A percentile compares a stretch with the other conserved stretches of the same genome.
These are phyloP conservation scores for Mormyrus lacerda DNA, from an alignment of 2,113 vertebrate species.

Conservation along the genomic window DNA sequence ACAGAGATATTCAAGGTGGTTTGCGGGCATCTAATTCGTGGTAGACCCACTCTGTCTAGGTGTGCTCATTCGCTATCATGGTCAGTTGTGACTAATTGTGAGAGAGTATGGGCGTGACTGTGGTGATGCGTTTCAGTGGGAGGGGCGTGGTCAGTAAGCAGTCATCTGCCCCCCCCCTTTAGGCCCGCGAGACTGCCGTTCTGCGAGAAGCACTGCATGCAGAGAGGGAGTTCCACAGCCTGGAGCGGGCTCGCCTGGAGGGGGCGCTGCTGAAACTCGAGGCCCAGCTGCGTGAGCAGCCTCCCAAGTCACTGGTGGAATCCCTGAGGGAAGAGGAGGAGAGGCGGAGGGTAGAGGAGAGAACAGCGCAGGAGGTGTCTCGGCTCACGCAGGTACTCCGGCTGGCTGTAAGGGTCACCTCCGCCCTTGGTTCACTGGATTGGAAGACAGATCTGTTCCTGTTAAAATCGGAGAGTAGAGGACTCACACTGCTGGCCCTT, in stretches of 20 bases:
- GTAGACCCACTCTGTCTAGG: neutral
- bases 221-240: conserved; percentile 35
- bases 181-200: conserved; percentile 54
- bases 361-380: conserved; percentile 44
- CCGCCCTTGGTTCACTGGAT: neutral
- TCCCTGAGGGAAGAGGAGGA: conserved; percentile 47
- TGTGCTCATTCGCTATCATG: neutral
- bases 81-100: neutral
- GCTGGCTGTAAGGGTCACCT: neutral
- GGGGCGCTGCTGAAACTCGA: conserved; percentile 41
- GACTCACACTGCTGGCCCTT: neutral
- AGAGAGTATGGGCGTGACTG: neutral
- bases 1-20: neutral
- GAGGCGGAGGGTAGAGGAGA: conserved; percentile 40
- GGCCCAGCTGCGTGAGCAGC: conserved; percentile 24
- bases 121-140: neutral
- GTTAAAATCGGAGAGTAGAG: neutral
- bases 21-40: neutral
- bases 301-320: conserved; percentile 21
- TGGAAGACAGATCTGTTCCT: neutral
- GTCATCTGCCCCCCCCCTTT: neutral
- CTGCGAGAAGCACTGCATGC: conserved; percentile 50
- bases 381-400: conserved; percentile 52
- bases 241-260: conserved; percentile 52
- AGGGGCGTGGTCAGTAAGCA: neutral